Evolutionary conservation across 1,140 invertebrate species (phyloP).

Genomic region (Leucophenga varia): DNA sequence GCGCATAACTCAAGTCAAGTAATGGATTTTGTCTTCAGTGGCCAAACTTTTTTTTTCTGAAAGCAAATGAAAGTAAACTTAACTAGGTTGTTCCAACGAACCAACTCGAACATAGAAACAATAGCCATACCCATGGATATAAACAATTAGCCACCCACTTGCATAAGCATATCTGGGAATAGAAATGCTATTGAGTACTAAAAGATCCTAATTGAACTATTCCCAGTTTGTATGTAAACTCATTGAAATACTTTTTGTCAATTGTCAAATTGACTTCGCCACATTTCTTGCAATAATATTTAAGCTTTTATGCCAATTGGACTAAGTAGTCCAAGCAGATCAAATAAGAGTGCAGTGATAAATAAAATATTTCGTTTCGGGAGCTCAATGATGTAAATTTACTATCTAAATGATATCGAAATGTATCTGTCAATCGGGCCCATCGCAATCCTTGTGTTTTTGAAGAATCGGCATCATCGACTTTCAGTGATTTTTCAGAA

Average conservation of each 20-base stretch:
- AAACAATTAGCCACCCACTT: neutral
- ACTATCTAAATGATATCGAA: constrained; percentile 20
- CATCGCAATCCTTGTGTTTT: constrained; percentile 37
- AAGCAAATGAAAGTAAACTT: no score
- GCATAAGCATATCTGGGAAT: constrained; percentile 2
- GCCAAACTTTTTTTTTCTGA: neutral
- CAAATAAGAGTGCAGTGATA: constrained; percentile 27
- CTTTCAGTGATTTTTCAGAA: constrained; percentile 16
- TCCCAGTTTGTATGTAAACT: constrained; percentile 22
- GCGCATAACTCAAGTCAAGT: constrained; percentile 34
- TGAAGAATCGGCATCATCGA: constrained; percentile 19
- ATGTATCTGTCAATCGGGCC: constrained; percentile 29
- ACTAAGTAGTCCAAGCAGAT: constrained; percentile 44
- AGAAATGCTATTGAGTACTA: neutral
- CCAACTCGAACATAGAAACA: constrained; percentile 16
- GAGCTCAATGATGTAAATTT: constrained; percentile 4
- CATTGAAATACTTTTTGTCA: constrained; percentile 32
- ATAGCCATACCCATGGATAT: neutral
- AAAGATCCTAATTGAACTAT: neutral
- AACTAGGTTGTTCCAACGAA: neutral
- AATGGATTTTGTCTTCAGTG: constrained; percentile 27
- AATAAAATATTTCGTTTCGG: constrained; percentile 36
- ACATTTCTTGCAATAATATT: constrained; percentile 52
- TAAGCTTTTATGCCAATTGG: constrained; percentile 46
- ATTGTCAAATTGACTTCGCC: constrained; percentile 36